phyloP scores from a whole-genome alignment of 1,140 invertebrate species.

The Zophobas atratus region DNA sequence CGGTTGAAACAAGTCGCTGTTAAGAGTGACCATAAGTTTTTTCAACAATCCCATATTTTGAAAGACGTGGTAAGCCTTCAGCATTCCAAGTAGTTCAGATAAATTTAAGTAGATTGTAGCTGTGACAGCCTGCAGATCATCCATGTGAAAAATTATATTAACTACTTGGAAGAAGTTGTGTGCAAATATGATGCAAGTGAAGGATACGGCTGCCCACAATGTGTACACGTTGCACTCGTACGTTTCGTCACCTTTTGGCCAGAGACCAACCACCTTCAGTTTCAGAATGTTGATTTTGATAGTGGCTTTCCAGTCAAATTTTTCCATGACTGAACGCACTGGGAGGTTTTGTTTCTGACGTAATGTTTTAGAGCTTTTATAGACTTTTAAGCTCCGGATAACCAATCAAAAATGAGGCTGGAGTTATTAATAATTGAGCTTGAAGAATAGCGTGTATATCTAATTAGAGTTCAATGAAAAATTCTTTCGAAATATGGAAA shows the following conservation, averaged over 20 bases:
- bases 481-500: too few relatives aligned
- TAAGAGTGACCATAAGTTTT: constrained; percentile 12
- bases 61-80: constrained; percentile 5
- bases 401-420: too few relatives aligned
- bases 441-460: too few relatives aligned
- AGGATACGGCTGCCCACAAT: not conserved
- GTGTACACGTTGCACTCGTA: constrained; percentile 3
- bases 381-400: too few relatives aligned
- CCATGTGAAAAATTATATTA: not conserved
- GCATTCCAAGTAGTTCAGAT: not conserved
- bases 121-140: constrained; percentile 11
- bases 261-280: too few relatives aligned
- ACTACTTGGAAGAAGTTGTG: constrained; percentile 17
- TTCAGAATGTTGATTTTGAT: too few relatives aligned
- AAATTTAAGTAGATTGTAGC: not conserved
- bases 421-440: too few relatives aligned
- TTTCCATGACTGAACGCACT: too few relatives aligned
- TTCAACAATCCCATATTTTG: constrained; percentile 6
- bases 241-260: not conserved
- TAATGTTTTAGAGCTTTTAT: too few relatives aligned
- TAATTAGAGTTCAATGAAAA: too few relatives aligned
- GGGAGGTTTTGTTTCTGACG: too few relatives aligned
- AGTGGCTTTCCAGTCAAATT: too few relatives aligned
- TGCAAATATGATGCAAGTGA: not conserved
- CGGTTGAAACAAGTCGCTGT: not conserved